Evolutionary conservation across 2,888 invertebrate genomes (phyloP).

Genomic region (Tiliacea aurago): DNA sequence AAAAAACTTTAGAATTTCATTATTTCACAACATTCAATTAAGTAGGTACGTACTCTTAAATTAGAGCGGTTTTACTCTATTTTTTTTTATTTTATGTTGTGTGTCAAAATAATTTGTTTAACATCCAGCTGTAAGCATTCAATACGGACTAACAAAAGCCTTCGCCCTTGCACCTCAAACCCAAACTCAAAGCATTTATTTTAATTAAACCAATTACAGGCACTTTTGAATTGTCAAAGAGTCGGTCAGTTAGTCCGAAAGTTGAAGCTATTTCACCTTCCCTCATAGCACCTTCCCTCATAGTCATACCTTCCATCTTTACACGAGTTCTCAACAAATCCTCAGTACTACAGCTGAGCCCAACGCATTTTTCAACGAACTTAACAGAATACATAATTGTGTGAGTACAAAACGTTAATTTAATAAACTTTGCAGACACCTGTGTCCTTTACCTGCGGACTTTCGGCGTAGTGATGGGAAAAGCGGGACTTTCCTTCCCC

Average conservation of each 20-base stretch:
- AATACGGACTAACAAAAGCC: neutral
- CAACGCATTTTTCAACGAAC: slow-evolving; percentile 59
- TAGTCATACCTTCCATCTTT: neutral
- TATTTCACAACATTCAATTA: too few relatives aligned
- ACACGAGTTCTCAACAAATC: neutral
- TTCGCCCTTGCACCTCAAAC: too few relatives aligned
- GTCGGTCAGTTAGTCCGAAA: too few relatives aligned
- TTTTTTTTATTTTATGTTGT: too few relatives aligned
- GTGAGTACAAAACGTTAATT: slow-evolving; percentile 53
- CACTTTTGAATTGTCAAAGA: too few relatives aligned
- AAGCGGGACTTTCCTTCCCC: neutral
- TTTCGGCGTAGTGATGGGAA: slow-evolving; percentile 43
- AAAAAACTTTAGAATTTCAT: too few relatives aligned
- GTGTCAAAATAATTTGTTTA: neutral
- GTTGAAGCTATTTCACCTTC: too few relatives aligned
- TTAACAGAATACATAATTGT: slow-evolving; percentile 59
- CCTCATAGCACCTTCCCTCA: too few relatives aligned
- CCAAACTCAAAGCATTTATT: too few relatives aligned
- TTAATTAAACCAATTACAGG: too few relatives aligned
- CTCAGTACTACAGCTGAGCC: neutral
- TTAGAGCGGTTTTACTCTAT: too few relatives aligned
- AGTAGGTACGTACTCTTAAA: too few relatives aligned
- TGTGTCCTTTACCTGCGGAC: slow-evolving; percentile 54
- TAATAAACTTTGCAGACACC: slow-evolving; percentile 67
- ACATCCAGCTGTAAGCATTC: neutral